Conservation (phyloP, 2,113 vertebrate genomes). For the Plestiodon gilberti region DNA sequence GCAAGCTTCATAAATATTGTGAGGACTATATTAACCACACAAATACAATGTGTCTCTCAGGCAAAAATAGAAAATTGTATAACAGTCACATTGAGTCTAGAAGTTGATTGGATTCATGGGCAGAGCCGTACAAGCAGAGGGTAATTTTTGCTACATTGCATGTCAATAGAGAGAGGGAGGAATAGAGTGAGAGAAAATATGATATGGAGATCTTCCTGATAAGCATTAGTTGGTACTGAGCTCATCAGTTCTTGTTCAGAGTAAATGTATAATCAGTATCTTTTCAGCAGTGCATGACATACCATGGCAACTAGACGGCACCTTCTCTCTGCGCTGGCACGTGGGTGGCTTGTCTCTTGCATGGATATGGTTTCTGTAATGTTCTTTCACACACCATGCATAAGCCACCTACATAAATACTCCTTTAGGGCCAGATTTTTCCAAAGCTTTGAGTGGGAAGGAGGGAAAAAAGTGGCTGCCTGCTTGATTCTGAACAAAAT, state of each 20-base stretch:
- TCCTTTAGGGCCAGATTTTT: constrained; percentile 6
- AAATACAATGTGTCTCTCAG: constrained; percentile 27
- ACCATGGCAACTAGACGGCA: constrained; percentile 51
- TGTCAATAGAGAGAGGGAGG: constrained; percentile 22
- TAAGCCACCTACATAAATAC: constrained; percentile 6
- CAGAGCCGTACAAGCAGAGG: background rate
- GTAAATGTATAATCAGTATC: constrained; percentile 35
- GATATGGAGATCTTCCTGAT: constrained; percentile 9
- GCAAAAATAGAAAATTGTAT: constrained; percentile 21
- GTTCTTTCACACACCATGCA: background rate
- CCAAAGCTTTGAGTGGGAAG: constrained; percentile 11
- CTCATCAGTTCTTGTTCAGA: constrained; percentile 32
- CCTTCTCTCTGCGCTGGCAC: background rate
- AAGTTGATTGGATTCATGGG: constrained; percentile 21
- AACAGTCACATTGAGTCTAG: constrained; percentile 25
- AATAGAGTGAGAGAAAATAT: background rate
- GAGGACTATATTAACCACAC: constrained; percentile 17
- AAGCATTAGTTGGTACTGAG: constrained; percentile 28
- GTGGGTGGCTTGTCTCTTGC: constrained; percentile 20
- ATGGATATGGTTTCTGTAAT: constrained; percentile 13
- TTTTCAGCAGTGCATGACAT: background rate
- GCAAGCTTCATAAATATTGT: constrained; percentile 32
- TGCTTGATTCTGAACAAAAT: background rate
- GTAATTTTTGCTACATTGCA: constrained; percentile 20
- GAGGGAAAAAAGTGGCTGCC: background rate